Conservation (phyloP, 64 coral and sea anemone genomes). For the Montipora foliosa region DNA sequence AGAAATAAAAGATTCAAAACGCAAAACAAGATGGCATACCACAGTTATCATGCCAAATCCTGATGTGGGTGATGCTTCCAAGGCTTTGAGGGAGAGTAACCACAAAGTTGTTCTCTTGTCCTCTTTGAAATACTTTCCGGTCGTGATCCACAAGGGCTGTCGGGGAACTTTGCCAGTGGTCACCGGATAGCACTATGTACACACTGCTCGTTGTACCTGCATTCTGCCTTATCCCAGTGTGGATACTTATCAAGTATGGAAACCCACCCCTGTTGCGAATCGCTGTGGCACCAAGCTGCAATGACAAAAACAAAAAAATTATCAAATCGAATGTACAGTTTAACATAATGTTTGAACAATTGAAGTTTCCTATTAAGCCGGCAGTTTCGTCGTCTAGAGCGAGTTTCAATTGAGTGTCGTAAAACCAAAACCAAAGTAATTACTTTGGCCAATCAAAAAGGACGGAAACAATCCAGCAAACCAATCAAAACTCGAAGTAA, state of each 20-base stretch:
- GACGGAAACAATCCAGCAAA: no score
- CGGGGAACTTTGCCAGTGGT: slow-evolving; percentile 78
- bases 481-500: no score
- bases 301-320: neutral
- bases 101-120: slow-evolving; percentile 86
- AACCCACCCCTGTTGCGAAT: slow-evolving; percentile 41
- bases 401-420: no score
- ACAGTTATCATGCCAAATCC: slow-evolving; percentile 94
- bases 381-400: no score
- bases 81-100: slow-evolving; percentile 59
- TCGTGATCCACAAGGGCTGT: slow-evolving; percentile 65
- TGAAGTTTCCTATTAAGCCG: no score
- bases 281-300: slow-evolving; percentile 66
- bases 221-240: slow-evolving; percentile 83
- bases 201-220: slow-evolving; percentile 93
- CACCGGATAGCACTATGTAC: slow-evolving; percentile 79
- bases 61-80: slow-evolving; percentile 72
- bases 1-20: neutral
- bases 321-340: neutral
- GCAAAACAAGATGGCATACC: slow-evolving; percentile 46
- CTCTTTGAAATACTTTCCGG: slow-evolving; percentile 86
- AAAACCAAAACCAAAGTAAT: no score
- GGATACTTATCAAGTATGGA: slow-evolving; percentile 77
- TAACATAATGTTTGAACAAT: neutral
- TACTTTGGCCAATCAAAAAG: no score